Conservation (phyloP, 2,113 vertebrate species). For the Rhynchopsitta pachyrhyncha region DNA sequence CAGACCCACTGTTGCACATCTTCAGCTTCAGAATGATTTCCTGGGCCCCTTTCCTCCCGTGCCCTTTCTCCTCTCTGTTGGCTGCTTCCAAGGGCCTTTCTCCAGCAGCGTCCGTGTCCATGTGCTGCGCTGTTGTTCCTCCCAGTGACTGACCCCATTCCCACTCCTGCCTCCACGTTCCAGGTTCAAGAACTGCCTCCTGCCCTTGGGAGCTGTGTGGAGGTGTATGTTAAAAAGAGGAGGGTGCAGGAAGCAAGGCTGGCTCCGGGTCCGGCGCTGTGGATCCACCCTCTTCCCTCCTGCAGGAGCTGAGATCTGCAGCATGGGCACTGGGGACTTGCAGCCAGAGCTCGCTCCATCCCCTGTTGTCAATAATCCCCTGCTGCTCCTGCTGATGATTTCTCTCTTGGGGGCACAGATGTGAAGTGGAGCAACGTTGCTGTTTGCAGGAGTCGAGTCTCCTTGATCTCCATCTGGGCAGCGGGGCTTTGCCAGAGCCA, state of each 20-base stretch:
- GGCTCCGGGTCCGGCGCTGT: fast-evolving
- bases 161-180: not conserved
- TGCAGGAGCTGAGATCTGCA: not conserved
- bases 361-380: not conserved
- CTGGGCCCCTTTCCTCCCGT: fast-evolving
- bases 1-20: not conserved
- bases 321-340: not conserved
- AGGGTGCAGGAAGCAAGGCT: not conserved
- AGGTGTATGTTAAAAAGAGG: not conserved
- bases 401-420: not conserved
- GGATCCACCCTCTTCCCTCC: not conserved
- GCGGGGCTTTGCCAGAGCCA: not conserved
- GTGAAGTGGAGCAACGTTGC: not conserved
- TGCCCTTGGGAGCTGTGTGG: not conserved
- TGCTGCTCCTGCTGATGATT: not conserved
- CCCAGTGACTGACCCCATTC: not conserved
- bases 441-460: not conserved
- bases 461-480: not conserved
- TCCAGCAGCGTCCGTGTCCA: fast-evolving
- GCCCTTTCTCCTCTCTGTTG: fast-evolving
- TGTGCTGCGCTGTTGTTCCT: fast-evolving
- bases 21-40: not conserved
- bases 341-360: not conserved
- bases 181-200: not conserved
- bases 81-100: not conserved